These are phyloP conservation scores for Lethocerus indicus DNA, from an alignment of 1,140 invertebrate species.

Conservation along the genomic window DNA sequence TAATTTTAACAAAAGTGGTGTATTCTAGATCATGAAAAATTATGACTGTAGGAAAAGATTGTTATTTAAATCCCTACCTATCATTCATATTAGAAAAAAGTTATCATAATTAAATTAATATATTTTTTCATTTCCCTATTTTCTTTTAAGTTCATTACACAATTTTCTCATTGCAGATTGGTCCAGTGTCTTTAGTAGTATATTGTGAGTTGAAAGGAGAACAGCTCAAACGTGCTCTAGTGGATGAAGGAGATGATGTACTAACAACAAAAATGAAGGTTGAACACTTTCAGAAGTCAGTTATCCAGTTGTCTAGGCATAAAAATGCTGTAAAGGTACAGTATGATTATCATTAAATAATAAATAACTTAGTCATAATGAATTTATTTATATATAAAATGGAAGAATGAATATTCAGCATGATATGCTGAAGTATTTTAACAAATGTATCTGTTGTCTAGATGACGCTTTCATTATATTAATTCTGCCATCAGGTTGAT, in stretches of 20 bases:
- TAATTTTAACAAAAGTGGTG: no score
- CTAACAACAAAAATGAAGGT: constrained; percentile 6
- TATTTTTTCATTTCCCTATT: neutral
- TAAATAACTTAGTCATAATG: no score
- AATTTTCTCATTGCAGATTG: constrained; percentile 5
- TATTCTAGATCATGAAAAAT: no score
- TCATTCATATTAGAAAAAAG: neutral
- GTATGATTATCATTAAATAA: neutral
- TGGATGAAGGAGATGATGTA: constrained; percentile 4
- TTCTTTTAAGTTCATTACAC: neutral
- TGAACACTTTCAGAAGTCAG: constrained; percentile 11
- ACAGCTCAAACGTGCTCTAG: constrained; percentile 1
- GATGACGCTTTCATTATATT: no score
- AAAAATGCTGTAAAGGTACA: constrained; percentile 10
- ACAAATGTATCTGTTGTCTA: no score
- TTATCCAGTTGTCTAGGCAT: constrained; percentile 7
- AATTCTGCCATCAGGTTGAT: no score
- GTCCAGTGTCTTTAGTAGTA: constrained; percentile 5
- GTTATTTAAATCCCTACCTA: no score
- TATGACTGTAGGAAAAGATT: no score
- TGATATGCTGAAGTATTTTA: no score
- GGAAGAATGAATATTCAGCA: no score
- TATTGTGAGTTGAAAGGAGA: constrained; percentile 9
- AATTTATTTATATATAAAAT: no score
- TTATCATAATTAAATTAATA: neutral